Conservation (phyloP, 2,888 invertebrate genomes). For the Acrobasis suavella region DNA sequence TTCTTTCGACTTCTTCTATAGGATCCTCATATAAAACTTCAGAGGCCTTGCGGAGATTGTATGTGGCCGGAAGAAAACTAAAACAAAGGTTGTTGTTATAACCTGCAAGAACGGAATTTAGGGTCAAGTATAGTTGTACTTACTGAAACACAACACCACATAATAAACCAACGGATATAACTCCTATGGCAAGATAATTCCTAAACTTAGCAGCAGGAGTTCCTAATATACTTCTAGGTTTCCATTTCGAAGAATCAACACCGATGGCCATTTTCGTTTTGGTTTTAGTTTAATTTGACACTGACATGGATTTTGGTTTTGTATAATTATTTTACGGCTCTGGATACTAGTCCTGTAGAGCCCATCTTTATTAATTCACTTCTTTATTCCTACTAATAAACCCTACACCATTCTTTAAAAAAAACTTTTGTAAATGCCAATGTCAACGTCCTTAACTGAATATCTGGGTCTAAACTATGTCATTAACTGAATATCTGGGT, state of each 20-base stretch:
- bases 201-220: constrained; percentile 83
- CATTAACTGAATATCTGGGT: too few species aligned
- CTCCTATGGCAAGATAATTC: constrained; percentile 76
- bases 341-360: too few species aligned
- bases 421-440: too few species aligned
- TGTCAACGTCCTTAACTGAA: too few species aligned
- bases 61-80: constrained; percentile 52
- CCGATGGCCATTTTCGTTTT: constrained; percentile 73
- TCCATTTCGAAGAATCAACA: constrained; percentile 81
- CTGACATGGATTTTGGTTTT: not conserved
- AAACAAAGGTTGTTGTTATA: constrained; percentile 40
- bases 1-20: constrained; percentile 68
- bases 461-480: too few species aligned
- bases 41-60: constrained; percentile 51
- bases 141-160: constrained; percentile 77
- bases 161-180: constrained; percentile 66
- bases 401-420: too few species aligned
- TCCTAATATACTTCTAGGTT: constrained; percentile 85
- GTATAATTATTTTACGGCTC: too few species aligned
- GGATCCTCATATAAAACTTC: constrained; percentile 66
- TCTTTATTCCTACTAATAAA: too few species aligned
- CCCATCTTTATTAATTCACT: too few species aligned
- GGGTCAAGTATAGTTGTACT: constrained; percentile 39
- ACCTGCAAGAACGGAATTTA: constrained; percentile 40
- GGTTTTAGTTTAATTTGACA: constrained; percentile 1